Conservation (phyloP, 2,888 invertebrate species). For the Coelopa pilipes region DNA sequence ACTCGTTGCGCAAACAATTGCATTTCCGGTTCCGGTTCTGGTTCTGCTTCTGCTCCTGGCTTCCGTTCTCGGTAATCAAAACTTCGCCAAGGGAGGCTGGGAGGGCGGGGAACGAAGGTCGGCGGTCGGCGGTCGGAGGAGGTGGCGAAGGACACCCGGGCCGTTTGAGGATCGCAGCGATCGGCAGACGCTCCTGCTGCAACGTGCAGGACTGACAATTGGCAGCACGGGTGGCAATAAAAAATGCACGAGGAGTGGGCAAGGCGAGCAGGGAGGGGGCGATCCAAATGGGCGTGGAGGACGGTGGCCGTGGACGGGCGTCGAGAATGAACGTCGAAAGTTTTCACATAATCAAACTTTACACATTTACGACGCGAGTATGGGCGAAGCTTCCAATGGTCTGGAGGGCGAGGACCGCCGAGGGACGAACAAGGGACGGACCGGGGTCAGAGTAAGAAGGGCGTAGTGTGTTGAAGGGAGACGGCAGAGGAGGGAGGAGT, state of each 20-base stretch:
- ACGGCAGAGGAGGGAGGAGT: too few species aligned
- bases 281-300: too few species aligned
- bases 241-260: not conserved
- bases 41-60: not conserved
- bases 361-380: slow-evolving; percentile 21
- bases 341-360: slow-evolving; percentile 31
- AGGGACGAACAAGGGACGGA: too few species aligned
- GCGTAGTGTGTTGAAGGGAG: too few species aligned
- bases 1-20: slow-evolving; percentile 1
- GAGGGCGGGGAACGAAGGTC: not conserved
- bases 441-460: too few species aligned
- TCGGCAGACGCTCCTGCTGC: not conserved
- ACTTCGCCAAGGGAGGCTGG: not conserved
- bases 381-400: not conserved
- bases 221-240: not conserved
- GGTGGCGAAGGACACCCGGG: not conserved
- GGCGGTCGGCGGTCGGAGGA: too few species aligned
- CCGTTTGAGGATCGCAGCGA: not conserved
- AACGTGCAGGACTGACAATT: not conserved
- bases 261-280: too few species aligned
- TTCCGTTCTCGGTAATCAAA: slow-evolving; percentile 15
- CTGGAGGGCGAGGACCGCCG: too few species aligned
- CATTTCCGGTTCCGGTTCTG: not conserved
- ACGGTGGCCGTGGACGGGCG: too few species aligned
- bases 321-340: slow-evolving; percentile 6